Base-by-base conservation (phyloP, 1,140 invertebrate species). In the Caenorhabditis tropicalis region DNA sequence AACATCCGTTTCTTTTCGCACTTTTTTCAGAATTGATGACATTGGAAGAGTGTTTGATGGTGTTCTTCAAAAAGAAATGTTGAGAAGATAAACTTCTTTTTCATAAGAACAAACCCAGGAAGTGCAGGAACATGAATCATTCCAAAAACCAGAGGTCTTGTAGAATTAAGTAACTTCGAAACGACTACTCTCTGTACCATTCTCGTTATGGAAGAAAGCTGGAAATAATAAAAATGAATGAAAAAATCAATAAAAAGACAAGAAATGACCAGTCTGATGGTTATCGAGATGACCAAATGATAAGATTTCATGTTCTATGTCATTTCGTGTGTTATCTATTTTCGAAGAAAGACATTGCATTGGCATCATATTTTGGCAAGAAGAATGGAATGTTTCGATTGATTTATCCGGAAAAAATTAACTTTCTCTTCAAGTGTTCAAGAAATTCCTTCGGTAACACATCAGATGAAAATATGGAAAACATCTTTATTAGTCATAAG, bases 71-170 rank as follows among this genome's bases (percentile, higher is more conserved):
- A 60, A 48, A 74, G 39, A 36, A 43, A 12, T 0, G 60, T 70
- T 70, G 10, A 24, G 15, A 19, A 24, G 19, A 15, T 43, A 12
- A 60, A 19, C 43, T 31, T 56, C 33, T 21, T 19, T 79, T 83
- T 83, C 27, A 7, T 12, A 82, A 86, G 29, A 33, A 84, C 58
- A 83, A 89, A 89, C 88, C 95, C 95, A 91, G 95, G 95, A 70
- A 95, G 91, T 27, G 94, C 93, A 87, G 91, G 92, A 1, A 95
- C 92, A 89, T 95, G 95, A 86, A 95, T 93, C 95, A 95, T 95
- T 84, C 94, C 95, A 89, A 95, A 94, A 56, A 95, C 90, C 80
- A 91, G 88, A 24, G 90, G 87, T 58, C 85, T 43, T 10, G 65
- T 21, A 6, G 65, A 74, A 43, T 74, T 74, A 6, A 74, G 29